phyloP scores from a whole-genome alignment of 2,888 invertebrate genomes.

The Plebejus anna region DNA sequence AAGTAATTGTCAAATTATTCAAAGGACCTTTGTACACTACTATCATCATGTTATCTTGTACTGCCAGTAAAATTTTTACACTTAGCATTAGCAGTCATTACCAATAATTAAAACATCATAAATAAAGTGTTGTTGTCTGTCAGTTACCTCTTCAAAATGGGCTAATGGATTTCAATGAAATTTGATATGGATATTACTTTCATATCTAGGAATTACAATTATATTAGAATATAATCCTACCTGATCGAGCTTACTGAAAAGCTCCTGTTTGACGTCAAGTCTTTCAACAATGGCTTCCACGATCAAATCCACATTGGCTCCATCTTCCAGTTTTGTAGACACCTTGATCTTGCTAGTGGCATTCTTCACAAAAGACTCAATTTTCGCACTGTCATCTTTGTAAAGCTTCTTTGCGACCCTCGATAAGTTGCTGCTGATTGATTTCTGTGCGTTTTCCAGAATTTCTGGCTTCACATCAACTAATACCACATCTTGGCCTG shows the following conservation, averaged over 20 bases:
- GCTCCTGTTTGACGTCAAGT: constrained; percentile 86
- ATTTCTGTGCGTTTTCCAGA: constrained; percentile 84
- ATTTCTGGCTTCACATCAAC: constrained; percentile 87
- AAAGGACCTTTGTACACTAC: background rate
- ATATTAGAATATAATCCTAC: constrained; percentile 52
- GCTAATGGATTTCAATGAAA: no score
- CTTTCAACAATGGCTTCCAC: constrained; percentile 95
- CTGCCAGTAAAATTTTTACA: no score
- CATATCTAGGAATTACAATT: background rate
- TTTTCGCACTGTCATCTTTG: constrained; percentile 83
- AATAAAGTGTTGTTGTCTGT: no score
- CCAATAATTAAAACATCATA: no score
- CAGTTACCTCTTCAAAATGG: no score
- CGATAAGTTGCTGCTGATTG: constrained; percentile 84
- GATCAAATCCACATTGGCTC: constrained; percentile 86
- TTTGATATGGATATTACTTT: background rate
- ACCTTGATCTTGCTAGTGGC: constrained; percentile 77
- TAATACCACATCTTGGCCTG: constrained; percentile 89
- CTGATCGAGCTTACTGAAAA: constrained; percentile 87
- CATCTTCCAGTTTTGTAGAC: constrained; percentile 80
- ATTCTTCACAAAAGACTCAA: constrained; percentile 83
- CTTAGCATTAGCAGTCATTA: no score
- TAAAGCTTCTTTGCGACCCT: constrained; percentile 89
- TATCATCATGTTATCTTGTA: no score
- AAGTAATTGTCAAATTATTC: background rate